Conservation (phyloP, 2,113 vertebrate genomes). For the Pelobates fuscus region DNA sequence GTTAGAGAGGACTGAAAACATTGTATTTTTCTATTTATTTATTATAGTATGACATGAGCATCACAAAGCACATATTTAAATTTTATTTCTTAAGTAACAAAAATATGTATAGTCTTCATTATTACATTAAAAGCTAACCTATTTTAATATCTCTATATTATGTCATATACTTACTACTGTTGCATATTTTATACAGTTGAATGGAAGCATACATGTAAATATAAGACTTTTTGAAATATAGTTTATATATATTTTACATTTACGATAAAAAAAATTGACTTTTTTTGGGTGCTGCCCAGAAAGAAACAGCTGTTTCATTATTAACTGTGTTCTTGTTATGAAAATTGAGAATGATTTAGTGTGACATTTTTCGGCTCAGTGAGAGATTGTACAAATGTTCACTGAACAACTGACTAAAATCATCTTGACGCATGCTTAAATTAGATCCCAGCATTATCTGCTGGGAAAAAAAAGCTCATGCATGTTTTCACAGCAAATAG, state of each 20-base stretch:
- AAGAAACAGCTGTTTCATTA: conserved; percentile 53
- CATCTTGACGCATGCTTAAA: conserved; percentile 61
- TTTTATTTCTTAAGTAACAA: too few relatives aligned
- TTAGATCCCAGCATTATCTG: conserved; percentile 54
- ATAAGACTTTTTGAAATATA: too few relatives aligned
- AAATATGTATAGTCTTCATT: too few relatives aligned
- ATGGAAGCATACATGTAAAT: too few relatives aligned
- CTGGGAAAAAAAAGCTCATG: conserved; percentile 22
- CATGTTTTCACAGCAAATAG: conserved; percentile 40
- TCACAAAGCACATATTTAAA: too few relatives aligned
- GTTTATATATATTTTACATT: conserved; percentile 6
- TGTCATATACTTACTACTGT: too few relatives aligned
- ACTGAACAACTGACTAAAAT: conserved; percentile 60
- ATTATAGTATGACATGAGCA: too few relatives aligned
- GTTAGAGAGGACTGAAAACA: too few relatives aligned
- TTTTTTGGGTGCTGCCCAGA: not conserved
- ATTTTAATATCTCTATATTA: too few relatives aligned
- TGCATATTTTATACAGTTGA: too few relatives aligned
- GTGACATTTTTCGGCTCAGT: conserved; percentile 51
- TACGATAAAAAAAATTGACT: conserved; percentile 21
- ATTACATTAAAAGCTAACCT: too few relatives aligned
- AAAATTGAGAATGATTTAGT: conserved; percentile 57
- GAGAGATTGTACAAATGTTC: conserved; percentile 58
- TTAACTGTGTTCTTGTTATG: conserved; percentile 48
- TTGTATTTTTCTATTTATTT: too few relatives aligned